Base-by-base conservation (phyloP, 2,888 invertebrate species). In the Trichacis sp. region DNA sequence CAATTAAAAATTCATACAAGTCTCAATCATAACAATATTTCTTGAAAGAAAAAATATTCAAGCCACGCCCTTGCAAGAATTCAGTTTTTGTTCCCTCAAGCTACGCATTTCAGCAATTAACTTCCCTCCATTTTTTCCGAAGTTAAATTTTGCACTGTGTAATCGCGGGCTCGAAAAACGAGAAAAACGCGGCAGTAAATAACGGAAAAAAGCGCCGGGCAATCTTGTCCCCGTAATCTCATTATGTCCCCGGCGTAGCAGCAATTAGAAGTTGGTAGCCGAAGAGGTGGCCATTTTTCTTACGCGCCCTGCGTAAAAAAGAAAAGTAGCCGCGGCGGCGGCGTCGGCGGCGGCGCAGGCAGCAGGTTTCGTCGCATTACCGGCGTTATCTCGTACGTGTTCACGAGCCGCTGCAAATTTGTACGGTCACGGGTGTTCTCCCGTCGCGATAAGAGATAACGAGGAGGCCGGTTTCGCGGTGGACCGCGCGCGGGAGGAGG, bases 391-490 rank as follows among this genome's bases (percentile, higher is more conserved):
- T 68, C 58, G 52, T 59, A 68, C 65, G 63, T 65, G 68, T 53
- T 57, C 54, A 48, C 53, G 56, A 59, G 62, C 51, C 59, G 54
- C 64, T 50, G 49, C 63, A 65, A 69, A 65, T 69, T 65, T 69
- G 68, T 65, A 69, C 59, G 60, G 59, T 51, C 56, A 53, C 62
- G 53, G 61, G 56, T 46, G 53, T 65, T 53, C 43, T 54, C 54
- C 50, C 49, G 53, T 63, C 60, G 60, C 63, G 68, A 65, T 69
- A 65, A 51, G 50, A 69, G 68, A 65, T 65, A 69, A 65, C 56
- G 53, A 42, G 42, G 58, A 18, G 45, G 45, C 45, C 19, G 45
- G 19, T 45, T 45, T 45, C 45, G 45, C 45, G 45, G 45, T 42
- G 42, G 17, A 65, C 46, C 59, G 56, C 56, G 48, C 40, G 54